Conservation (phyloP, 2,888 invertebrate species). For the Platycnemis pennipes region DNA sequence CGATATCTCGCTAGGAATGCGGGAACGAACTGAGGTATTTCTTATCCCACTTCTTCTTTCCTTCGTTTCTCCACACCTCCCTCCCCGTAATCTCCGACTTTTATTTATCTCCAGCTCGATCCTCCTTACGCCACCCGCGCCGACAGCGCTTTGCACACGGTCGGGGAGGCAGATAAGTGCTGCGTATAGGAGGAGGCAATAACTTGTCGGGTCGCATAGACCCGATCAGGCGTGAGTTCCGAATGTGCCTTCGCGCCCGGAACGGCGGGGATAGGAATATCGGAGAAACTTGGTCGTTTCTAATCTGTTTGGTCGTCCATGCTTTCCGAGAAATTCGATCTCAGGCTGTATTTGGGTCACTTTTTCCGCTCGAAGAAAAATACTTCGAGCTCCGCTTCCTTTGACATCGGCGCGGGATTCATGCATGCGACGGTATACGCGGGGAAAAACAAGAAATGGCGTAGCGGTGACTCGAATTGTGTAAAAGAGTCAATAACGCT, state of each 20-base stretch:
- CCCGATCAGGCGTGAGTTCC: neutral
- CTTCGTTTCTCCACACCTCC: neutral
- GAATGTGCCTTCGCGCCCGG: neutral
- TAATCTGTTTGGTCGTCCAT: neutral
- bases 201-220: neutral
- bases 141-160: neutral
- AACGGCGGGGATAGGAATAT: neutral
- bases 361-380: neutral
- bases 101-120: neutral
- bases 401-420: neutral
- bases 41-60: neutral
- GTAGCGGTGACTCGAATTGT: neutral
- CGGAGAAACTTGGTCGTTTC: neutral
- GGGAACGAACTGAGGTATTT: neutral
- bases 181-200: neutral
- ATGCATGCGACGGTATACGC: neutral
- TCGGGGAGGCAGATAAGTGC: neutral
- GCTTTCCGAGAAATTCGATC: neutral
- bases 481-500: neutral
- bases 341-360: slow-evolving; percentile 16
- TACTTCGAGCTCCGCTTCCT: neutral
- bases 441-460: neutral
- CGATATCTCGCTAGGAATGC: slow-evolving; percentile 17
- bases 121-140: neutral
- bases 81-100: neutral